Base-by-base conservation (phyloP, 2,888 invertebrate species). In the Unio delphinus region DNA sequence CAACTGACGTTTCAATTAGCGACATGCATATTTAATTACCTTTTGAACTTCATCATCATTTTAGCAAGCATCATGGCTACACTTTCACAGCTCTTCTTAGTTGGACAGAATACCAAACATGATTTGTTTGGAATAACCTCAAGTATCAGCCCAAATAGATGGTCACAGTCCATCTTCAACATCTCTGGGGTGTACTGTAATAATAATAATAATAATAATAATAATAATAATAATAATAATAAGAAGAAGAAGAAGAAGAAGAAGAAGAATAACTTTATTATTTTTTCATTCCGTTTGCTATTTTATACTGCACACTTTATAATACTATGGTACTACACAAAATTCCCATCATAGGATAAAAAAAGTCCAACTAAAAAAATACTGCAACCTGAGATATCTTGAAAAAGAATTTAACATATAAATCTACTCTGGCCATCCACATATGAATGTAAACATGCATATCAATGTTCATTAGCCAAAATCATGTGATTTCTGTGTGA, bases 21-120 rank as follows among this genome's bases (percentile, higher is more conserved):
- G 18, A 11, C 56, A 23, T 55, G 15, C 3, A 65, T 55, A 61
- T 20, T 20, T 45, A 57, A 65, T 65, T 68, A 86, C 86, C 80
- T 78, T 65, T 76, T 80, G 64, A 86, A 91, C 90, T 86, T 90
- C 30, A 90, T 90, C 70, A 93, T 90, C 77, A 94, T 90, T 86
- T 93, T 93, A 81, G 94, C 94, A 18, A 98, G 90, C 26, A 97
- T 90, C 30, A 92, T 85, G 0, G 96, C 95, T 3, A 98, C 95
- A 90, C 95, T 97, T 91, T 98, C 96, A 87, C 96, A 96, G 90
- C 96, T 97, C 84, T 94, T 94, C 86, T 96, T 95, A 4, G 96
- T 94, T n/a, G 97, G 93, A 88, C 98, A 98, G 92, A 98, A 98
- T 61, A 98, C 93, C 1, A 98, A 92, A 84, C 95, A 96, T 0